These are phyloP conservation scores for Pipistrellus pipistrellus DNA, from an alignment of 2,797 vertebrate genomes.

Conservation along the genomic window DNA sequence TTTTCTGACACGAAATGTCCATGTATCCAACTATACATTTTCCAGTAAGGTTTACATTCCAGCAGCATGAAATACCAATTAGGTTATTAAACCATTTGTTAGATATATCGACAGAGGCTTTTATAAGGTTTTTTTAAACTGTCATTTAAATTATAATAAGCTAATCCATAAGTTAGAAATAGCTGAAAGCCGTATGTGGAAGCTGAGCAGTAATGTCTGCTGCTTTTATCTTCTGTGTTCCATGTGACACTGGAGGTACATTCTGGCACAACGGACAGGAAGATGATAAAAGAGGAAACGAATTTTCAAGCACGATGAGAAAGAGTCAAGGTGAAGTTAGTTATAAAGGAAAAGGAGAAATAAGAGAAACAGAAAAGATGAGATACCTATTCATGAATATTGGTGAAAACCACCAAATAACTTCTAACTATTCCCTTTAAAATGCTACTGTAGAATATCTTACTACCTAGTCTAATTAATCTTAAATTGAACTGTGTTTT, in stretches of 20 bases:
- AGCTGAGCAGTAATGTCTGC: not conserved
- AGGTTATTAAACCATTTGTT: constrained; percentile 22
- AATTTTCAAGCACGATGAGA: not conserved
- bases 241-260: not conserved
- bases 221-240: constrained; percentile 9
- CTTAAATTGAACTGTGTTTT: not conserved
- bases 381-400: not conserved
- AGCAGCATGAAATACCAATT: not conserved
- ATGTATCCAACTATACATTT: not conserved
- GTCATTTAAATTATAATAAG: constrained; percentile 26
- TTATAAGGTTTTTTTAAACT: not conserved
- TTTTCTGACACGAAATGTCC: constrained; percentile 20
- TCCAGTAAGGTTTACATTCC: not conserved
- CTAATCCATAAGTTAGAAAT: constrained; percentile 18
- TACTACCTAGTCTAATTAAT: not conserved
- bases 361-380: constrained; percentile 28
- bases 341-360: not conserved
- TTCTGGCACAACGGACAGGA: not conserved
- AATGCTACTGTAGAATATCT: not conserved
- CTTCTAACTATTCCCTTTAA: constrained; percentile 22
- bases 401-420: not conserved
- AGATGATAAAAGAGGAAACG: not conserved
- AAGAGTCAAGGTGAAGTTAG: not conserved
- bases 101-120: not conserved
- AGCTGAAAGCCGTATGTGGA: not conserved